Evolutionary conservation across 2,888 invertebrate species (phyloP).

Genomic region (Acanthosepion esculentum): DNA sequence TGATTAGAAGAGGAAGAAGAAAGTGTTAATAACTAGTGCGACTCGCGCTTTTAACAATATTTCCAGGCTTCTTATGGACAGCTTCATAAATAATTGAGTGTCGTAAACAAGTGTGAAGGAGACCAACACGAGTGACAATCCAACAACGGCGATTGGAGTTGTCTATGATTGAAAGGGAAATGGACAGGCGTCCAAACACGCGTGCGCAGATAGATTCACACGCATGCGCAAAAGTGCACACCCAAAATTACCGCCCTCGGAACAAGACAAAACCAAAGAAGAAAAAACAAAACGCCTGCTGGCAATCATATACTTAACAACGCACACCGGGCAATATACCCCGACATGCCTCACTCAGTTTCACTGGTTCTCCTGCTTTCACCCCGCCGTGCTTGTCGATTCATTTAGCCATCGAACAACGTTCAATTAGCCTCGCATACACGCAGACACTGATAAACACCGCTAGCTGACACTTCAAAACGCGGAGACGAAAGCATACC

Average conservation of each 20-base stretch:
- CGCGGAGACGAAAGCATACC: not conserved
- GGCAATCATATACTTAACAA: conserved; percentile 12
- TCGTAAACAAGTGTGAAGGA: not conserved
- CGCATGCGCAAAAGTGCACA: no score
- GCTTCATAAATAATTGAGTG: not conserved
- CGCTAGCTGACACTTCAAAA: not conserved
- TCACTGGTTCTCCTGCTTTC: not conserved
- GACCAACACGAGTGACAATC: not conserved
- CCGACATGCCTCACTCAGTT: not conserved
- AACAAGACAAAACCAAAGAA: no score
- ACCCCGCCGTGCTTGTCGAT: not conserved
- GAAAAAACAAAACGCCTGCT: not conserved
- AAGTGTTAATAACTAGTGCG: not conserved
- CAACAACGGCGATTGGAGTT: not conserved
- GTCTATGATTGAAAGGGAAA: not conserved
- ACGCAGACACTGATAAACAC: not conserved
- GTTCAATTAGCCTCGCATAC: not conserved
- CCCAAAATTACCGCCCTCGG: no score
- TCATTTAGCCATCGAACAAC: not conserved
- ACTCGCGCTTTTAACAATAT: not conserved
- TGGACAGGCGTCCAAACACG: not conserved
- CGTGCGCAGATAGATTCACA: not conserved
- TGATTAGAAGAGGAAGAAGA: not conserved
- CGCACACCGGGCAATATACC: not conserved
- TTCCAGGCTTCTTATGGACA: not conserved